A percentile compares a stretch with the other conserved stretches of the same genome.
Conservation (phyloP, 2,888 invertebrate genomes). For the Euplexia lucipara region DNA sequence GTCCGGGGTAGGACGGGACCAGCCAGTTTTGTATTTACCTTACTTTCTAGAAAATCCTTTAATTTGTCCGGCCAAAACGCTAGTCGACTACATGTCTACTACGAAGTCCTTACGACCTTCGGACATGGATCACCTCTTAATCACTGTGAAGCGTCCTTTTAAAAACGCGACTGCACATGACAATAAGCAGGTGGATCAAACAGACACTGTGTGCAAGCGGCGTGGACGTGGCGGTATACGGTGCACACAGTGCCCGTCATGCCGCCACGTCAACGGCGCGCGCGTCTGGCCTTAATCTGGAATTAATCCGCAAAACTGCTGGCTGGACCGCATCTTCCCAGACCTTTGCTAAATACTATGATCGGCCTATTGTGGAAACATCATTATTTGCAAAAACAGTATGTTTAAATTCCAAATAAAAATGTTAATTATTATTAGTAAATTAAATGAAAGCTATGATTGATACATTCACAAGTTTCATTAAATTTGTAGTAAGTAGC, state of each 20-base stretch:
- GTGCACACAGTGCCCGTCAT: no score
- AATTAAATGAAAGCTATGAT: no score
- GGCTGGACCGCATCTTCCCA: no score
- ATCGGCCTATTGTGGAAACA: constrained; percentile 12
- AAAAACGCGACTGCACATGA: constrained; percentile 30
- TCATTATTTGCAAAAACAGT: no score
- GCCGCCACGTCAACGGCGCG: constrained; percentile 54
- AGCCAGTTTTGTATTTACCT: constrained; percentile 51
- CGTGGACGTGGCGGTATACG: no score
- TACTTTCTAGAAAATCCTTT: constrained; percentile 39
- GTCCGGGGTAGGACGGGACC: constrained; percentile 23
- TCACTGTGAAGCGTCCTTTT: constrained; percentile 40
- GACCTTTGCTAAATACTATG: constrained; percentile 44
- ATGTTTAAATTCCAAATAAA: no score
- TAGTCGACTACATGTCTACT: constrained; percentile 33
- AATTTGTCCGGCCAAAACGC: constrained; percentile 51
- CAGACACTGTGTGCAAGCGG: no score
- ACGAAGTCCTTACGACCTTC: constrained; percentile 27
- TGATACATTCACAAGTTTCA: no score
- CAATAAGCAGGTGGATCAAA: constrained; percentile 53
- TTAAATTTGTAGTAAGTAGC: no score
- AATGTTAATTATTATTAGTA: no score
- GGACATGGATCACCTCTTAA: constrained; percentile 18
- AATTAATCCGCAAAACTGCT: constrained; percentile 14
- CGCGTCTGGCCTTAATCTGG: constrained; percentile 37